Conservation (phyloP, 2,113 vertebrate species). For the Syrrhaptes paradoxus region DNA sequence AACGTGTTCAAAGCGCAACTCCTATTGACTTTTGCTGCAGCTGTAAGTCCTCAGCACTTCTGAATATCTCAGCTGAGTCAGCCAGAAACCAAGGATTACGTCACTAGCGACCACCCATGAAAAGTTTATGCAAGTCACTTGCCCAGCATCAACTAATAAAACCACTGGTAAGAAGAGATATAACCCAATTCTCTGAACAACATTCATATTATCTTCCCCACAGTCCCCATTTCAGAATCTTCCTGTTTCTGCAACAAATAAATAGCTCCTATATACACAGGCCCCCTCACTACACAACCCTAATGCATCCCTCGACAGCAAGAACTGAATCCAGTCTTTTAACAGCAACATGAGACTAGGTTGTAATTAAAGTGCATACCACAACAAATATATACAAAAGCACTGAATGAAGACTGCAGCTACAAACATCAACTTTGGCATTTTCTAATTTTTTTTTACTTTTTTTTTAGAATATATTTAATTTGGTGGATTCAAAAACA, state of each 20-base stretch:
- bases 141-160: slow-evolving; percentile 4
- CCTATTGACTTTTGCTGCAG: slow-evolving; percentile 32
- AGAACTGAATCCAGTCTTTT: background rate
- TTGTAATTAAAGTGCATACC: background rate
- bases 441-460: background rate
- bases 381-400: background rate
- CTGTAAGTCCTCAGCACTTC: slow-evolving; percentile 26
- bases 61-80: slow-evolving; percentile 13
- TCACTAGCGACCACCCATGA: slow-evolving; percentile 36
- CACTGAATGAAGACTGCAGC: background rate
- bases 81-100: background rate
- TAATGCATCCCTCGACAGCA: background rate
- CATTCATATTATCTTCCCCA: background rate
- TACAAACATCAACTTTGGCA: background rate
- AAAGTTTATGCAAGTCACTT: background rate
- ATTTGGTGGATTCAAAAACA: background rate
- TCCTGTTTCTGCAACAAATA: background rate
- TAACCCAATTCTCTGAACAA: background rate
- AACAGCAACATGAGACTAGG: background rate
- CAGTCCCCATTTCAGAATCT: background rate
- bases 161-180: background rate
- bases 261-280: too few species aligned
- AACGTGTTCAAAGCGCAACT: background rate
- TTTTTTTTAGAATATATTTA: background rate
- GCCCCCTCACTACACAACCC: background rate